A percentile compares a stretch with the other conserved stretches of the same genome.
phyloP scores from a whole-genome alignment of 30 jellyfish, hydroid and myxozoan species.

The Hydra vulgaris region DNA sequence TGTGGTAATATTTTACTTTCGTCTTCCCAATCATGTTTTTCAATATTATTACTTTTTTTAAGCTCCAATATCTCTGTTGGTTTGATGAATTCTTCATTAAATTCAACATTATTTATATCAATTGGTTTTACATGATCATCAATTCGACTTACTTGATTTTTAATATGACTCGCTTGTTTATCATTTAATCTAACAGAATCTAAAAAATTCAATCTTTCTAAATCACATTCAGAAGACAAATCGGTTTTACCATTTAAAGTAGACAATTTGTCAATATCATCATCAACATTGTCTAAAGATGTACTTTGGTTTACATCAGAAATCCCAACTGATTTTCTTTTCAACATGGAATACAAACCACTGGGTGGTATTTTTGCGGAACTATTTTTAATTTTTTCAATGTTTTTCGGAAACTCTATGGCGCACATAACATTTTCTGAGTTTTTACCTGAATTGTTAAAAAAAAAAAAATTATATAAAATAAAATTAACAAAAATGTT shows the following conservation, averaged over 20 bases:
- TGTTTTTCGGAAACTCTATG: not conserved
- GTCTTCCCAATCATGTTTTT: too few species aligned
- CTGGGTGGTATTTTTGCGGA: conserved; percentile 8
- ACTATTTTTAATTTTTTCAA: not conserved
- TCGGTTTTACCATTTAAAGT: not conserved
- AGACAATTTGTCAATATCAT: not conserved
- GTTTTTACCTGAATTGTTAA: not conserved
- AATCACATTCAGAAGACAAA: not conserved
- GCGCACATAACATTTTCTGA: not conserved
- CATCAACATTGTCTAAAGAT: not conserved
- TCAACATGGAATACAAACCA: conserved; percentile 12
- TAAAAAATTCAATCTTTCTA: not conserved
- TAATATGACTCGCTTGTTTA: not conserved
- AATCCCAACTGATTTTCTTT: conserved; percentile 2
- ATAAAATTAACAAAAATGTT: too few species aligned
- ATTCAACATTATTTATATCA: too few species aligned
- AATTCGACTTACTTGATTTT: not conserved
- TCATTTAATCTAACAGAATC: not conserved
- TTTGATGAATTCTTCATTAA: too few species aligned
- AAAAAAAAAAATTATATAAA: too few species aligned
- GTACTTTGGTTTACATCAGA: not conserved
- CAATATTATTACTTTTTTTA: too few species aligned
- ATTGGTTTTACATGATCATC: too few species aligned
- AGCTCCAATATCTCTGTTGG: too few species aligned
- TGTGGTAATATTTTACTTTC: too few species aligned